These are phyloP conservation scores for Eledona agricola DNA, from an alignment of 2,888 invertebrate species.

Conservation along the genomic window DNA sequence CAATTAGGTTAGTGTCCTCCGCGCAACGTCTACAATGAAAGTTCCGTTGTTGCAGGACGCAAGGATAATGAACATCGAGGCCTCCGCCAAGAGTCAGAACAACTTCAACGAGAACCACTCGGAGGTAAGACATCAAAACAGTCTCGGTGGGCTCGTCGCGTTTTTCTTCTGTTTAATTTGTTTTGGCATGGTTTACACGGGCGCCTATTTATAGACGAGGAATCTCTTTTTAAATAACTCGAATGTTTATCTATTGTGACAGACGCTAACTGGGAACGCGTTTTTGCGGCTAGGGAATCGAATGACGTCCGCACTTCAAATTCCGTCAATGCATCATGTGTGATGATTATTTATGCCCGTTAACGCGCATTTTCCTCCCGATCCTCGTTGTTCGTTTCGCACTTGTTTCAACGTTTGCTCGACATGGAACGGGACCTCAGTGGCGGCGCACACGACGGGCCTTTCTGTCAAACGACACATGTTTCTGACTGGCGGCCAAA, in stretches of 20 bases:
- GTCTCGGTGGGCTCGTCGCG: conserved; percentile 25
- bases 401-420: no score
- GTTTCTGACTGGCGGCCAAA: no score
- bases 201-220: conserved; percentile 45
- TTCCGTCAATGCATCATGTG: no score
- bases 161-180: conserved; percentile 34
- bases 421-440: no score
- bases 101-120: conserved; percentile 22
- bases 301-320: conserved; percentile 16
- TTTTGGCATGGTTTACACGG: conserved; percentile 41
- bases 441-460: no score
- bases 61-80: conserved; percentile 21
- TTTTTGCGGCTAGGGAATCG: conserved; percentile 3
- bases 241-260: conserved; percentile 26
- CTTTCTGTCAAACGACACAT: no score
- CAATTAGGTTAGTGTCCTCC: conserved; percentile 18
- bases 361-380: conserved; percentile 13
- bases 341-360: neutral
- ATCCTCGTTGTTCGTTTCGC: no score
- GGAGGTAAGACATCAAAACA: conserved; percentile 30
- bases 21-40: conserved; percentile 13
- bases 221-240: conserved; percentile 44
- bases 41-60: conserved; percentile 26
- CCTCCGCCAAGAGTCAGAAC: conserved; percentile 21
- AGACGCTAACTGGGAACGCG: conserved; percentile 10